Evolutionary conservation across 2,113 vertebrate genomes (phyloP).

Genomic region (Epinephelus fuscoguttatus): DNA sequence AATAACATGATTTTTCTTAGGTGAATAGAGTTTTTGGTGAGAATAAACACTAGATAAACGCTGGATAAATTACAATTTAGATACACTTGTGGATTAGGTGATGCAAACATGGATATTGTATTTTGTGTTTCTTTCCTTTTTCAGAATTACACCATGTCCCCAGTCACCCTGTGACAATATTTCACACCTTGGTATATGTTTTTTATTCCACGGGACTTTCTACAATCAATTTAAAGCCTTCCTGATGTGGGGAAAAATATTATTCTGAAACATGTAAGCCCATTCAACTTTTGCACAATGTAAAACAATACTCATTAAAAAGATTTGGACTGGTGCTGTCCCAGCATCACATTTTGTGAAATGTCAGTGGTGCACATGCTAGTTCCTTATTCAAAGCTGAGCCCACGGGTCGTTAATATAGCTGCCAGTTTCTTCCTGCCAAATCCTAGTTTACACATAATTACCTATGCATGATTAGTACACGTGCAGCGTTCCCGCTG

Average conservation of each 20-base stretch:
- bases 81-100: not conserved
- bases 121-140: not conserved
- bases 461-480: constrained; percentile 63
- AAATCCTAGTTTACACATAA: constrained; percentile 67
- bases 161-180: not conserved
- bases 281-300: constrained; percentile 5
- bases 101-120: not conserved
- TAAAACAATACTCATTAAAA: constrained; percentile 44
- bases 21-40: not conserved
- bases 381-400: constrained; percentile 38
- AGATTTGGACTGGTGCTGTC: constrained; percentile 20
- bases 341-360: constrained; percentile 33
- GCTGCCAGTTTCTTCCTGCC: constrained; percentile 57
- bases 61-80: not conserved
- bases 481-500: constrained; percentile 49
- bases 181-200: not conserved
- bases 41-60: not conserved
- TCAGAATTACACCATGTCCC: not conserved
- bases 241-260: constrained; percentile 1
- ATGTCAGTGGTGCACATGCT: constrained; percentile 39
- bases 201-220: constrained; percentile 8
- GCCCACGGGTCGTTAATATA: constrained; percentile 44
- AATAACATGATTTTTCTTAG: not conserved
- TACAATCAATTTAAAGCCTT: constrained; percentile 16
- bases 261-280: constrained; percentile 24